Base-by-base conservation (phyloP, 2,113 vertebrate species). In the Hippocampus guttulatus region DNA sequence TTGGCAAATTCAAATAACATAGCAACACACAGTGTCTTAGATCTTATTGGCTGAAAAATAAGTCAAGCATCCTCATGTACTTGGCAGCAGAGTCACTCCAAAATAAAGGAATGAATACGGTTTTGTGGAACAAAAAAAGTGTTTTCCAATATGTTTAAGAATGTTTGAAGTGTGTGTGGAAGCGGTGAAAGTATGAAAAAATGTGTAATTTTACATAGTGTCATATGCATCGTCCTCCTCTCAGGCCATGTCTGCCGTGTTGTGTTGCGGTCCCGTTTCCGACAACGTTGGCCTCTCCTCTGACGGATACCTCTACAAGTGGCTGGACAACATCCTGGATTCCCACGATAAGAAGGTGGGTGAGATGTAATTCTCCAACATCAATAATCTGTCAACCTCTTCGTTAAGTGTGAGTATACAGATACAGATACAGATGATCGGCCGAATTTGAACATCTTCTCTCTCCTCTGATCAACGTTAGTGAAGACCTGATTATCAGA, bases 261-360 rank as follows among this genome's bases (percentile, higher is more conserved):
- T 99, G 55, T 99, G 97, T 83, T 99, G 97, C 83, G 97, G 97
- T 68, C 97, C 97, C 62, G 97, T 99, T 76, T 96, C 96, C 78
- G 97, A 99, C 89, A 99, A 98, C 0, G 97, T 99, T 0, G 97
- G 97, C 52, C 94, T 99, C 23, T 99, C 97, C 54, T 96, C 97
- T 65, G 97, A 99, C 84, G 97, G 97, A 73, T 98, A 99, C 91
- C 93, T 99, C 71, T 99, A 99, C 92, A 99, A 98, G 87, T 99
- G 97, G 97, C 85, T 99, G 76, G 96, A 99, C 93, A 99, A 99
- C 91, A 98, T 99, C 88, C 91, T 99, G 93, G 97, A 98, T 90
- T 99, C 96, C 69, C 94, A 97, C 89, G 97, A 99, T 91, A 96
- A 95, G 87, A 98, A 98, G 95, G 97, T 97, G 88, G 92, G 52